These are phyloP conservation scores for Falco biarmicus DNA, from an alignment of 2,797 vertebrate genomes.

Conservation along the genomic window DNA sequence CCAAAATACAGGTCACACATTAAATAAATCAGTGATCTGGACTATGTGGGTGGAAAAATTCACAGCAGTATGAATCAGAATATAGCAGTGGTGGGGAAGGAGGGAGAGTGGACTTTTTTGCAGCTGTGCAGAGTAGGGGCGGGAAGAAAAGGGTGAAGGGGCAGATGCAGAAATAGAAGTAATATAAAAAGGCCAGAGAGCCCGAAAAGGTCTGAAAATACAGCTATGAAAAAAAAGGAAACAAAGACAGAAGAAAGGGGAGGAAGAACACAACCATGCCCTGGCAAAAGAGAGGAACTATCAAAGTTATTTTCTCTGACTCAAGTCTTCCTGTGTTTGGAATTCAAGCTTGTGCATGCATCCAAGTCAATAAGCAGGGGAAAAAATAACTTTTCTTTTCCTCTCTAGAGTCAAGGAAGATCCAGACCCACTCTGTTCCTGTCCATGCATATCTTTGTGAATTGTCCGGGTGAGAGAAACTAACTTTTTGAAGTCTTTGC, in stretches of 20 bases:
- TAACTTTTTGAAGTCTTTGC: neutral
- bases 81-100: neutral
- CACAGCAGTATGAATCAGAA: neutral
- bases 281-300: neutral
- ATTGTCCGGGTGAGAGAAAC: neutral
- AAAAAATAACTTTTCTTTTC: neutral
- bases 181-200: neutral
- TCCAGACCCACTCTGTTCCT: neutral
- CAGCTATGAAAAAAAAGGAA: neutral
- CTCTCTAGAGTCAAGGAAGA: neutral
- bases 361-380: neutral
- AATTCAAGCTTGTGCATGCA: neutral
- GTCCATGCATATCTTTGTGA: neutral
- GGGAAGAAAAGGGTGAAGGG: neutral
- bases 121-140: neutral
- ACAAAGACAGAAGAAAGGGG: neutral
- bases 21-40: neutral
- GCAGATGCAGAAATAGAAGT: neutral
- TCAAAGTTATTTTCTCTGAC: neutral
- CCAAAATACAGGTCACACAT: neutral
- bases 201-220: neutral
- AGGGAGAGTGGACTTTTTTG: neutral
- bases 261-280: accelerated
- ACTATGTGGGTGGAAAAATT: neutral
- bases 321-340: neutral